Percentiles rank a stretch among this genome's conserved stretches.
Evolutionary conservation across 2,113 vertebrate species (phyloP).

Genomic region (Saccopteryx bilineata): DNA sequence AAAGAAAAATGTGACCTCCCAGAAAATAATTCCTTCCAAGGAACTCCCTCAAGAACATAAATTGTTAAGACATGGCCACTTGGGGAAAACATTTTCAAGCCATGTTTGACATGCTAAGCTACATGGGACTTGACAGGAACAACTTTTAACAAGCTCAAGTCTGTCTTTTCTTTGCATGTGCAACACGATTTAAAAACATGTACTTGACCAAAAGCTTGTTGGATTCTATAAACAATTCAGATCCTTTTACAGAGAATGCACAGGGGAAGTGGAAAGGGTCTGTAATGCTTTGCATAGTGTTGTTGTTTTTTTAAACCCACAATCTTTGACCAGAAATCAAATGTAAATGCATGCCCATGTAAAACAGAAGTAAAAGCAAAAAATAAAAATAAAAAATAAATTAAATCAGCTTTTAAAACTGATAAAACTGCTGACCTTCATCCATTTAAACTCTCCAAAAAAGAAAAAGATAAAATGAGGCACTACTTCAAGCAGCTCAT

Average conservation of each 20-base stretch:
- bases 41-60: conserved; percentile 74
- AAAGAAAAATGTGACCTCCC: conserved; percentile 78
- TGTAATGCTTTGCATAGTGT: background rate
- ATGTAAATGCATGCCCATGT: background rate
- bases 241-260: conserved; percentile 54
- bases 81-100: conserved; percentile 74
- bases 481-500: accelerated
- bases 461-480: background rate
- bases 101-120: conserved; percentile 66
- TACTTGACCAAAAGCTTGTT: conserved; percentile 56
- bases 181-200: conserved; percentile 67
- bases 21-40: conserved; percentile 72
- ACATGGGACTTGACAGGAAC: conserved; percentile 72
- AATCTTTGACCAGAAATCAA: conserved; percentile 42
- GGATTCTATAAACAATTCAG: conserved; percentile 66
- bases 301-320: background rate
- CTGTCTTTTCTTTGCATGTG: conserved; percentile 61
- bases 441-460: background rate
- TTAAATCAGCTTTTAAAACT: conserved; percentile 41
- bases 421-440: background rate
- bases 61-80: conserved; percentile 67
- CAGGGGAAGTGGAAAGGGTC: background rate
- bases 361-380: conserved; percentile 51
- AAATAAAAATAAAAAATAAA: background rate
- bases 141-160: conserved; percentile 73